These are phyloP conservation scores for Cheumatopsyche charites DNA, from an alignment of 1,140 invertebrate genomes.

Conservation along the genomic window DNA sequence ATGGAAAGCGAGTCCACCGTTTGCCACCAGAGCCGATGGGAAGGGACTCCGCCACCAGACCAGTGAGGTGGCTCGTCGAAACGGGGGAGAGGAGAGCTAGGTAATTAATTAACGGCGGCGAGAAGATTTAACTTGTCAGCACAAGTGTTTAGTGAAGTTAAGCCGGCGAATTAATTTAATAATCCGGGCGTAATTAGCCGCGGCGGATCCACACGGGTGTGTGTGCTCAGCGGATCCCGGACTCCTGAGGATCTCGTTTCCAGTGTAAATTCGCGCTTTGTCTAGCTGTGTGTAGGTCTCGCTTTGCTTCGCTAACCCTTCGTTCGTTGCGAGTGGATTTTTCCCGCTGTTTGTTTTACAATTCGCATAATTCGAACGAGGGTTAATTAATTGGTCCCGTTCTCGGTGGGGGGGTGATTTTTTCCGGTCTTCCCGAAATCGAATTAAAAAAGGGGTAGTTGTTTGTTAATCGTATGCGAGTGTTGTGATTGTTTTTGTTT, in stretches of 20 bases:
- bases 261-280: too few species aligned
- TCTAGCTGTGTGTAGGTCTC: too few species aligned
- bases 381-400: too few species aligned
- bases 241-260: constrained; percentile 9
- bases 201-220: constrained; percentile 4
- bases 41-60: constrained; percentile 2
- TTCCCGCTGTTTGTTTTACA: too few species aligned
- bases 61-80: constrained; percentile 26
- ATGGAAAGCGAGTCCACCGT: neutral
- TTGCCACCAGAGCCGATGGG: neutral
- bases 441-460: too few species aligned
- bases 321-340: too few species aligned
- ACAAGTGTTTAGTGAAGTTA: constrained; percentile 48
- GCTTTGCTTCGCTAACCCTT: too few species aligned
- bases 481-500: too few species aligned
- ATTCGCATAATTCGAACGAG: too few species aligned
- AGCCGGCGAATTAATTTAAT: constrained; percentile 49
- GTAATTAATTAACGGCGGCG: constrained; percentile 35
- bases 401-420: too few species aligned
- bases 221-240: constrained; percentile 50
- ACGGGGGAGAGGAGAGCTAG: constrained; percentile 25
- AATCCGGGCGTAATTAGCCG: constrained; percentile 48
- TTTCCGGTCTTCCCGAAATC: too few species aligned
- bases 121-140: constrained; percentile 45
- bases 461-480: too few species aligned